Base-by-base conservation (phyloP, 2,888 invertebrate genomes). In the Andrena hattorfiana region DNA sequence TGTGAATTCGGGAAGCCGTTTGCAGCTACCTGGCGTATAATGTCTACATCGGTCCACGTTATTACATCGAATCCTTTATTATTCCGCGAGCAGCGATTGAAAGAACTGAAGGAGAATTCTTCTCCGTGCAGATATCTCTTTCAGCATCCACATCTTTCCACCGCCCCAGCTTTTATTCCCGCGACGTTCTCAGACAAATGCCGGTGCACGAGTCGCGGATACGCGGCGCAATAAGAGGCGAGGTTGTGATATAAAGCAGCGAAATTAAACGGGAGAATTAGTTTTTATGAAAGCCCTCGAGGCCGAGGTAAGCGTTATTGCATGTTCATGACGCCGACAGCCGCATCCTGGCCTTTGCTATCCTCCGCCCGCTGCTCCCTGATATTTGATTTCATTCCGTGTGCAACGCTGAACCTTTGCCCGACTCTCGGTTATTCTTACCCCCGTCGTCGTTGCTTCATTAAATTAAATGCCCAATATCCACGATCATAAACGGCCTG, bases 261-360 rank as follows among this genome's bases (percentile, higher is more conserved):
- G 86, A 81, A 88, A 88, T 88, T 89, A 88, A 89, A 86, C 77
- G 85, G 74, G 79, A 59, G 84, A 89, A 89, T 87, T 87, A 85
- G 80, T 84, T 84, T 85, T 85, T 85, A 82, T 83, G 75, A 85
- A 83, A 80, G 69, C 59, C 54, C 72, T 79, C 68, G 74, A 67
- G 70, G 10, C 59, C 26, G 62, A n/a, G 64, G 64, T 48, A 8
- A 78, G 76, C 78, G 64, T 83, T 83, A 84, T 83, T 72, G 78
- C 78, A 56, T 72, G 82, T 83, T 83, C 72, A 83, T 48, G 72
- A 72, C 59, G n/a, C 72, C 42, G 26, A 0, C 20, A 49, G 30
- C 23, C 64, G 77, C 62, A 56, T 71, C 59, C 32, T 28, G 20
- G 20, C 60, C 64, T 67, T 70, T 74, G 70, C 49, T 59, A 26